These are phyloP conservation scores for Julus scandinavius DNA, from an alignment of 2,888 invertebrate genomes.

Conservation along the genomic window DNA sequence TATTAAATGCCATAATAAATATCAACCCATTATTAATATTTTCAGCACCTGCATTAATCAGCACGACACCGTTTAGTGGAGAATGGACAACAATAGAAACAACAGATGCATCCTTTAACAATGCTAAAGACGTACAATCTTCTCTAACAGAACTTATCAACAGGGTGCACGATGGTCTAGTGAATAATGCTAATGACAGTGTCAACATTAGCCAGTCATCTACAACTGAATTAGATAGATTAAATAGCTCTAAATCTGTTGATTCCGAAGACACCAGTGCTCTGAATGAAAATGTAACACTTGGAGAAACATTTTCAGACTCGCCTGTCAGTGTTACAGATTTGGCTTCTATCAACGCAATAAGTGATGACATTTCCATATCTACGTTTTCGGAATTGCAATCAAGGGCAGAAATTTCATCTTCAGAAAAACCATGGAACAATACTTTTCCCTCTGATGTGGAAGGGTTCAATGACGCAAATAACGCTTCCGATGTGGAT, in stretches of 20 bases:
- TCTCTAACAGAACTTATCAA: not conserved
- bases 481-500: not conserved
- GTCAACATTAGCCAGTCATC: not conserved
- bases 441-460: not conserved
- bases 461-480: not conserved
- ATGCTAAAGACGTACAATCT: not conserved
- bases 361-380: constrained; percentile 14
- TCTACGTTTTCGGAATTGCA: not conserved
- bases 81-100: not conserved
- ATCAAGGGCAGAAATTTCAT: not conserved
- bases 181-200: not conserved
- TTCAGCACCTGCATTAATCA: constrained; percentile 23
- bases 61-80: not conserved
- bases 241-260: not conserved
- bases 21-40: not conserved
- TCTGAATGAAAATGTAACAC: not conserved
- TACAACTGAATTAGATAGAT: not conserved
- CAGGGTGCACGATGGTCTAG: not conserved
- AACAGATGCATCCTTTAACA: not conserved
- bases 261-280: not conserved
- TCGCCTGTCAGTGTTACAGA: not conserved
- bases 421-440: not conserved
- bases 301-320: not conserved
- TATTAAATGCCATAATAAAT: not conserved
- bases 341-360: not conserved